Base-by-base conservation (phyloP, 2,113 vertebrate genomes). In the Hypomesus transpacificus region DNA sequence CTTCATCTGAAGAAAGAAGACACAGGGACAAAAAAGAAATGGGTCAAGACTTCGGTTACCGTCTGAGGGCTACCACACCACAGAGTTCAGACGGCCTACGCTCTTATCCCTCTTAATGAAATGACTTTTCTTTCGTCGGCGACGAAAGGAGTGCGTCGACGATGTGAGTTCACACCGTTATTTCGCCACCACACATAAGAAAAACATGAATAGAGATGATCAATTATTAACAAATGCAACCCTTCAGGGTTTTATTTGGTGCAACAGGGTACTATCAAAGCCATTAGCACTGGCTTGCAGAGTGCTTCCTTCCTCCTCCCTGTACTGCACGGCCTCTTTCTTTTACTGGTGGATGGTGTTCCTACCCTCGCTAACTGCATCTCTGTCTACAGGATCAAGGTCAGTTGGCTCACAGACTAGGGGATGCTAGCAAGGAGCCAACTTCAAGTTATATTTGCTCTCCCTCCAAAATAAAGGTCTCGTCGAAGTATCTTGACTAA, bases 1-100 rank as follows among this genome's bases (percentile, higher is more conserved):
- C 97, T 87, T 99, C 97, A 21, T 99, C 97, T 99, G 92, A n/a
- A 52, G 46, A 73, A 63, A 46, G 24, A 46, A 72, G 4, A 16
- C 24, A 65, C 52, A 58, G 54, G 3, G 60, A 7, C 17, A 21
- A 8, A 16, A 50, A 14, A 68, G 11, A 11, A 20, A 59, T 1
- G 22, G 20, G 57, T 20, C 18, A 13, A 5, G 1, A n/a, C 14
- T 16, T 8, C 1, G 13, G 52, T 14, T 14, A 4, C 21, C 14
- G 58, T 26, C 21, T 24, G 22, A 60, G 20, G 58, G 11, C 14
- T 62, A 31, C 3, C 17, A 56, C 7, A 46, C 9, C 53, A 17
- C 53, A 56, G 53, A 17, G n/a, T 56, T 46, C 5, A 46, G 39
- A 46, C 7, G 39, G 9, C 9, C 39, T 9, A 46, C 39, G 5